Conservation (phyloP, 2,113 vertebrate genomes). For the Steatornis caripensis region DNA sequence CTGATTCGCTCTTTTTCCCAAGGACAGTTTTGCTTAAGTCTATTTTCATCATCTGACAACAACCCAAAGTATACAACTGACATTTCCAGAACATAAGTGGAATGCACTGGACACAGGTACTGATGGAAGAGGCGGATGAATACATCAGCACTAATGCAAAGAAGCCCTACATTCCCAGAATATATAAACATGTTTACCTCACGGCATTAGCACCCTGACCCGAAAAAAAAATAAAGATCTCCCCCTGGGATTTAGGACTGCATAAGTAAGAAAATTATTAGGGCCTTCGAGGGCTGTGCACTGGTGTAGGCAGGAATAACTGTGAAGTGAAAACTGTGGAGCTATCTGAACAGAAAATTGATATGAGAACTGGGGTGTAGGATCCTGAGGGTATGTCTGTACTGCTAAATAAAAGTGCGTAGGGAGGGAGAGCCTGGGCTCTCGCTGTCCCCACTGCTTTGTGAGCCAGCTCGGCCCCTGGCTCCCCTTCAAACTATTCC, state of each 20-base stretch:
- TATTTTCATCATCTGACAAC: background rate
- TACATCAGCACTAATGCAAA: background rate
- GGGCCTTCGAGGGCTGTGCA: background rate
- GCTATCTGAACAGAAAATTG: background rate
- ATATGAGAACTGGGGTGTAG: background rate
- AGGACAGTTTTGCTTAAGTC: background rate
- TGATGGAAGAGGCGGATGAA: background rate
- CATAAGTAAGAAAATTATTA: background rate
- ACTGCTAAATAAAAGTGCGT: rapidly evolving
- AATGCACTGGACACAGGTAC: background rate
- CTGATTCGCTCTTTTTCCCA: background rate
- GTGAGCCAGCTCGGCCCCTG: background rate
- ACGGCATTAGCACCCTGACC: background rate
- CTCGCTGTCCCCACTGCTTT: rapidly evolving
- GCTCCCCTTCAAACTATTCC: background rate
- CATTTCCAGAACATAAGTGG: background rate
- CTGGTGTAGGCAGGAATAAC: background rate
- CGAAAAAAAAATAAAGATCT: background rate
- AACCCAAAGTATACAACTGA: background rate
- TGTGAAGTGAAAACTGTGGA: background rate
- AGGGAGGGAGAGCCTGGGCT: background rate
- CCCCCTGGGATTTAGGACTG: background rate
- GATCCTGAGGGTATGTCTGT: background rate
- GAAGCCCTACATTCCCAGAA: background rate
- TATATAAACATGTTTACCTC: background rate